Evolutionary conservation across 2,113 vertebrate species (phyloP), one percentile per base, ranked within the genome.

Genomic region (Prochilodus magdalenae): DNA sequence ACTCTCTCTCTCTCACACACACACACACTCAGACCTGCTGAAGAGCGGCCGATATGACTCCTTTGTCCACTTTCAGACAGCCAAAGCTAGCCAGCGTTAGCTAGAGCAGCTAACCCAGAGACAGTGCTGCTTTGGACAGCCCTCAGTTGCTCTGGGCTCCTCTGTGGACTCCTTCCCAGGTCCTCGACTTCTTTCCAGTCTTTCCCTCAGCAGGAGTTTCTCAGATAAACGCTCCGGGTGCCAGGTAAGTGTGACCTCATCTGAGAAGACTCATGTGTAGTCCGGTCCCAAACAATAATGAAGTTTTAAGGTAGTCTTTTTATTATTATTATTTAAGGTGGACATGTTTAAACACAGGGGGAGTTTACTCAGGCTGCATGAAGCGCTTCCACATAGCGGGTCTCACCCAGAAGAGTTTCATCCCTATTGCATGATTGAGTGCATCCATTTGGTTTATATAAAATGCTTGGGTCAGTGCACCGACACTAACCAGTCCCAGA

Each of bases 1-100:
- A 62, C 13, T 8, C 24, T 29, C 24, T 14, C 62, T 16, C 63
- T 29, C 44, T 49, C 87, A 91, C 90, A 88, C 88, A 85, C 82
- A n/a, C 77, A 53, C 44, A 11, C 70, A 55, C 49, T 27, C 30
- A 2, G 26, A 60, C 57, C 49, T 81, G 49, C 60, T 82, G 36
- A 82, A 47, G 80, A 69, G 62, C 12, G 44, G 63, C 53, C n/a
- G 63, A 70, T 55, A 82, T 82, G 63, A 75, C 57, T 69, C 49
- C 40, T 57, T 10, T 70, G 51, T 47, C 55, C 27, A 67, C 26
- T 57, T 14, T 47, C 33, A n/a, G 27, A 36, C 27, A 75, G n/a
- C 57, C 24, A 18, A 75, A 24, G 22, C 80, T 44, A 63, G 79
- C 72, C 62, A 24, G 26, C 13, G 59, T 59, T 55, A 81, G 26